Conservation (phyloP, 2,113 vertebrate species). For the Helogale parvula region DNA sequence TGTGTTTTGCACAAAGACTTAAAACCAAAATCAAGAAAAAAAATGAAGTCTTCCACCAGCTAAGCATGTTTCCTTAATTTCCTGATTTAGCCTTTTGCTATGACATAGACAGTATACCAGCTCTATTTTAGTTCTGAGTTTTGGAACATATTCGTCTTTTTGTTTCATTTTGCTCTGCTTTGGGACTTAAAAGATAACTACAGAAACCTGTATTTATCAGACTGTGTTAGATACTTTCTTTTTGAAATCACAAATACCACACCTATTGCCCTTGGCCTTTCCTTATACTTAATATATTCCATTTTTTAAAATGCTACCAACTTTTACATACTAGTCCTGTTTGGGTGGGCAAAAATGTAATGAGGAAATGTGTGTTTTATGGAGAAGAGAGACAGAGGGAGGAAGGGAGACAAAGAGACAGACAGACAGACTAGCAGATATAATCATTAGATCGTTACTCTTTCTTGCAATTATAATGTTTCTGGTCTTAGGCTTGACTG, state of each 20-base stretch:
- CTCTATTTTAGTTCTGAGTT: slow-evolving; percentile 6
- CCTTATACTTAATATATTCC: slow-evolving; percentile 70
- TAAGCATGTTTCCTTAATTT: slow-evolving; percentile 54
- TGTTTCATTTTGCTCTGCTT: slow-evolving; percentile 17
- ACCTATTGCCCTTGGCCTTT: slow-evolving; percentile 46
- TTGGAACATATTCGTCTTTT: slow-evolving; percentile 28
- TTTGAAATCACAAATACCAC: slow-evolving; percentile 40
- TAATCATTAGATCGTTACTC: slow-evolving; percentile 63
- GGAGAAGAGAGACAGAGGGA: slow-evolving; percentile 29
- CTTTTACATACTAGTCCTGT: not conserved
- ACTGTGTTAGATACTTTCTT: slow-evolving; percentile 20
- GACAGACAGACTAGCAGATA: slow-evolving; percentile 20
- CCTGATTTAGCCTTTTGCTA: not conserved
- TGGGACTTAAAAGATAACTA: slow-evolving; percentile 41
- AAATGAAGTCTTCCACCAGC: not conserved
- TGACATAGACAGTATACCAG: not conserved
- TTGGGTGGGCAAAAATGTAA: not conserved
- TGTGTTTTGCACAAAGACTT: slow-evolving; percentile 55
- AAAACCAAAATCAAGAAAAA: slow-evolving; percentile 53
- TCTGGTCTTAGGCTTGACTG: slow-evolving; percentile 64
- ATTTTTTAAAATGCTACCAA: slow-evolving; percentile 48
- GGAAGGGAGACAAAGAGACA: not conserved
- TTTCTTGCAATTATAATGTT: slow-evolving; percentile 69
- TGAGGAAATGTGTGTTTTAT: not conserved
- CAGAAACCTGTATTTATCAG: slow-evolving; percentile 33